phyloP scores from a whole-genome alignment of 2,797 vertebrate genomes.

The Anniella stebbinsi region DNA sequence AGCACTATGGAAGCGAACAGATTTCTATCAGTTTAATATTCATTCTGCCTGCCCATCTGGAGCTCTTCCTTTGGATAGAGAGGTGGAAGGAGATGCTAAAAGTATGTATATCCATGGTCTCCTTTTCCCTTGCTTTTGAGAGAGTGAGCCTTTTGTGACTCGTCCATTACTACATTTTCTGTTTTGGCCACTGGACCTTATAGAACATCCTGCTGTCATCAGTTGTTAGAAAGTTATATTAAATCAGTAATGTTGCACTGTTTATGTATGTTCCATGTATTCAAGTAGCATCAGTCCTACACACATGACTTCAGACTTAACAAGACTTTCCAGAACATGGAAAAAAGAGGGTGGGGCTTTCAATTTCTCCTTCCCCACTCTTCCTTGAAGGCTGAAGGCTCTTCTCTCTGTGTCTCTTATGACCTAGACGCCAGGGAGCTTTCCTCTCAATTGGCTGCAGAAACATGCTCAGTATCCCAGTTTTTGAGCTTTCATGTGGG shows the following conservation, averaged over 20 bases:
- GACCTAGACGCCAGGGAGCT: conserved; percentile 51
- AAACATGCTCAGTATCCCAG: conserved; percentile 62
- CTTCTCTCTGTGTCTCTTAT: not conserved
- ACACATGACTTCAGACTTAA: not conserved
- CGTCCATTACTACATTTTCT: not conserved
- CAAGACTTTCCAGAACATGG: not conserved
- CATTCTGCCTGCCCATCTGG: not conserved
- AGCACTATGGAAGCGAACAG: not conserved
- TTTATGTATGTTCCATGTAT: not conserved
- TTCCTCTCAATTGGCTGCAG: conserved; percentile 65
- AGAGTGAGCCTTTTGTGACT: not conserved
- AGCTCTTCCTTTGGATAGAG: not conserved
- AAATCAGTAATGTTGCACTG: not conserved
- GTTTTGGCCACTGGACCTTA: not conserved
- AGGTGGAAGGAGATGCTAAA: not conserved
- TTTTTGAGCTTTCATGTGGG: conserved; percentile 63
- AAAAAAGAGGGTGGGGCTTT: not conserved
- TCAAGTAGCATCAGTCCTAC: not conserved
- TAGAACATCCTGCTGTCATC: not conserved
- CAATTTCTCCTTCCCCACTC: not conserved
- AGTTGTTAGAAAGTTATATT: not conserved
- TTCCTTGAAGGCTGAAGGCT: not conserved
- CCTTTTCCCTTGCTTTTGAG: not conserved
- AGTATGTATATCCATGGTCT: fast-evolving
- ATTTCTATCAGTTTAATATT: not conserved